These are phyloP conservation scores for Zygogramma bicolorata DNA, from an alignment of 2,888 invertebrate species.

Conservation along the genomic window DNA sequence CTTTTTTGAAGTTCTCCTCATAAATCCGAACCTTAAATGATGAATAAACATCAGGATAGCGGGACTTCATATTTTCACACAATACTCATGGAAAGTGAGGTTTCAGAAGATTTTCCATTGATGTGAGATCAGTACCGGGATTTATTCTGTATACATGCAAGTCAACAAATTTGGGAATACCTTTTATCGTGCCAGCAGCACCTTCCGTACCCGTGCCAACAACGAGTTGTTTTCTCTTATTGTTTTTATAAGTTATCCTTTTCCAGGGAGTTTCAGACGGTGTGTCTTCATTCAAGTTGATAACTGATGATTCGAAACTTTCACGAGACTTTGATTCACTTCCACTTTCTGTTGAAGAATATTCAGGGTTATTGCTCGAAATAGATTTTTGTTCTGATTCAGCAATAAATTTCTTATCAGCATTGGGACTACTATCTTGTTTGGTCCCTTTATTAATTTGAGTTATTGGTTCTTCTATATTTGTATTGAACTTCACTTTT, in stretches of 20 bases:
- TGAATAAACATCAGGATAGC: neutral
- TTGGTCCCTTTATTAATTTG: neutral
- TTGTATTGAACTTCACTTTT: neutral
- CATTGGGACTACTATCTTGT: neutral
- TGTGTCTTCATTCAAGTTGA: neutral
- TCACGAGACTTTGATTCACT: neutral
- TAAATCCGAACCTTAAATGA: slow-evolving; percentile 14
- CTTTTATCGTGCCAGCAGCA: neutral
- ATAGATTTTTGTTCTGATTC: neutral
- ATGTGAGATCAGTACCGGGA: slow-evolving; percentile 6
- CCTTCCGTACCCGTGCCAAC: neutral
- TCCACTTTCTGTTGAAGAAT: neutral
- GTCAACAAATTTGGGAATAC: neutral
- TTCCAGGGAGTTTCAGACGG: neutral
- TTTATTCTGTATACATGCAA: slow-evolving; percentile 10
- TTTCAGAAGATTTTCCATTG: slow-evolving; percentile 13
- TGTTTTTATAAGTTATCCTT: slow-evolving; percentile 9
- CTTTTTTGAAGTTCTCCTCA: slow-evolving; percentile 8
- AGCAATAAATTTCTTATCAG: neutral
- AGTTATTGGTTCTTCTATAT: neutral
- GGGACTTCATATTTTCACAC: slow-evolving; percentile 7
- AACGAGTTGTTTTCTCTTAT: slow-evolving; percentile 3
- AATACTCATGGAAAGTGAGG: neutral
- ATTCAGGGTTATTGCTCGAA: neutral
- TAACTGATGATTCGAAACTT: neutral